Conservation (phyloP, 2,113 vertebrate genomes). For the Sus scrofa region DNA sequence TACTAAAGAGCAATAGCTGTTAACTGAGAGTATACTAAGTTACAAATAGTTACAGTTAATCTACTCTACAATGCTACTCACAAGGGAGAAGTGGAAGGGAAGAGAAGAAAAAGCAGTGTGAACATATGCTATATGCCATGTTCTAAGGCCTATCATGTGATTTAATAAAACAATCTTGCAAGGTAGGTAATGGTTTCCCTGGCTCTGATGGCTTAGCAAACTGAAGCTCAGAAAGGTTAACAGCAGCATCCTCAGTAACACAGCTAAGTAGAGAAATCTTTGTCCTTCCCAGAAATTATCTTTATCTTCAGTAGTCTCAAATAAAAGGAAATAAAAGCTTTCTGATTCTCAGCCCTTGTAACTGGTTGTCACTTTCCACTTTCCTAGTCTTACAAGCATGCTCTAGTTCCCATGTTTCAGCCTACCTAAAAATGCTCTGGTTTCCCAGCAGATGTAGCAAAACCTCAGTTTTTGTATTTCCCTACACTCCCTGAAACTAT, state of each 20-base stretch:
- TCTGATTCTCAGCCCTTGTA: not conserved
- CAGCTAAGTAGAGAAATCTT: not conserved
- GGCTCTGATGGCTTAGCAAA: not conserved
- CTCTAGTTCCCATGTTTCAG: not conserved
- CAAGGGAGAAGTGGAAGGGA: not conserved
- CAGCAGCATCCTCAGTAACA: not conserved
- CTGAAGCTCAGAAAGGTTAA: not conserved
- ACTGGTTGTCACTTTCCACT: not conserved
- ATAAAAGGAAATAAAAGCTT: constrained; percentile 12
- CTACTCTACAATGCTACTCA: not conserved
- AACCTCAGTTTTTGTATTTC: not conserved
- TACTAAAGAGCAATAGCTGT: not conserved
- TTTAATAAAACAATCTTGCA: not conserved
- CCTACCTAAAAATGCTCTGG: not conserved
- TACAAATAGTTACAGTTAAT: constrained; percentile 1
- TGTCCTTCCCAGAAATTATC: not conserved
- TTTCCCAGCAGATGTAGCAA: not conserved
- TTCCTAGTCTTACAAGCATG: not conserved
- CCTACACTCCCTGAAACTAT: not conserved
- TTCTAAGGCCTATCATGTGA: not conserved
- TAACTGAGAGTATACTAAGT: not conserved
- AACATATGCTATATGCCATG: not conserved
- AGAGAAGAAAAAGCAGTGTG: not conserved
- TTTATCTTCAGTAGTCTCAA: not conserved
- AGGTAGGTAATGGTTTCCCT: not conserved